Base-by-base conservation (phyloP, 2,113 vertebrate genomes). In the Phylloscopus trochilus region DNA sequence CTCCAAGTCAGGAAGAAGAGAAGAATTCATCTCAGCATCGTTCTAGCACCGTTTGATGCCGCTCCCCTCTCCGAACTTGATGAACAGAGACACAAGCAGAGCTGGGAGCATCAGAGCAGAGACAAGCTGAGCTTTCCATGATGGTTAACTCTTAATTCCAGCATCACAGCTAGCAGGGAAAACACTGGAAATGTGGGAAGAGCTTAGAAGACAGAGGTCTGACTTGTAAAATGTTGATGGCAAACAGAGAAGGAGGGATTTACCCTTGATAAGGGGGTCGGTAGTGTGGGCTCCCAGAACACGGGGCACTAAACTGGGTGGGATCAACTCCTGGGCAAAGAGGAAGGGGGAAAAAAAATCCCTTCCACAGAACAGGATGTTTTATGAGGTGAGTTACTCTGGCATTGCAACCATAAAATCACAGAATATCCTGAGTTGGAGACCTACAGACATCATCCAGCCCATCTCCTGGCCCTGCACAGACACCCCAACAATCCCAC, bases 241-340 rank as follows among this genome's bases (percentile, higher is more conserved):
- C 1, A 47, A 76, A 27, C 10, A 64, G 35, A 27, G 17, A 35
- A 73, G 47, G 30, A 49, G 39, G 4, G 23, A 35, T 35, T 59
- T 68, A 15, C 10, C 33, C 35, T 35, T 5, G 17, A 9, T 20
- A 23, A 58, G 23, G 6, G 15, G 4, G 2, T 77, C 35, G 44
- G 35, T 2, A 20, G 14, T 14, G 19, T 28, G 28, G 12, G 22
- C 1, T 63, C 10, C 44, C 18, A 30, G 26, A 51, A 20, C 10
- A 8, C 0, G 0, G 27, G 14, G 11, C 1, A 4, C 21, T 33
- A 30, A 69, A 68, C 16, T 17, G 9, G 3, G 5, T 6, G n/a
- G 19, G 33, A 51, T 66, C 37, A 39, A 2, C 39, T 63, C 52
- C 30, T 1, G 16, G 24, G 12, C 8, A 52, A 52, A 64, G 33